Conservation (phyloP, 2,888 invertebrate genomes). For the Apodemia zela region DNA sequence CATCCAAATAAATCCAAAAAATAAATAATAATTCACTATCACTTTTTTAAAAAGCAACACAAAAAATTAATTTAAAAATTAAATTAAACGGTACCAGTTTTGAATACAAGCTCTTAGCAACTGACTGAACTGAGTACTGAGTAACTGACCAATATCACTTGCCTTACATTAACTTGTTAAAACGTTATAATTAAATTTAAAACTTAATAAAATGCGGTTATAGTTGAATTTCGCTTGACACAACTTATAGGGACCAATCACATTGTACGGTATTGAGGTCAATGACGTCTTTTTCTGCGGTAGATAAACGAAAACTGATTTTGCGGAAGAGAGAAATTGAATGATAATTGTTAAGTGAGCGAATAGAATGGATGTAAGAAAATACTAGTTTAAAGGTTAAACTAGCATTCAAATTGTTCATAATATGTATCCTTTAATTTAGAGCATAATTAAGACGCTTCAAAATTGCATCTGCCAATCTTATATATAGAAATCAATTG, state of each 20-base stretch:
- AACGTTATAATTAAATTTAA: conserved; percentile 33
- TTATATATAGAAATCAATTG: no score
- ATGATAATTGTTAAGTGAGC: conserved; percentile 33
- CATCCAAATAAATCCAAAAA: conserved; percentile 12
- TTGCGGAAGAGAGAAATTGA: conserved; percentile 49
- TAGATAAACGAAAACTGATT: conserved; percentile 49
- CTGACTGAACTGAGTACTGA: conserved; percentile 18
- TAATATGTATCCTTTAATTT: no score
- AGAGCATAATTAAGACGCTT: no score
- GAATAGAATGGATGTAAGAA: conserved; percentile 38
- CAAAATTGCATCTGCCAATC: no score
- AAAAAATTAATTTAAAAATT: neutral
- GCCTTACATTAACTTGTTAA: conserved; percentile 33
- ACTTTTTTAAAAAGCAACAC: conserved; percentile 4
- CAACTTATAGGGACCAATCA: conserved; percentile 37
- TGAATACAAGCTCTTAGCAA: conserved; percentile 5
- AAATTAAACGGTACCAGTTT: conserved; percentile 5
- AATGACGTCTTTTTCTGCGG: conserved; percentile 70
- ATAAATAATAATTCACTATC: neutral
- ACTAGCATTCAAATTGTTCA: no score
- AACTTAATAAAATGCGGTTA: neutral
- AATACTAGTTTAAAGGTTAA: neutral
- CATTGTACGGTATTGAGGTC: conserved; percentile 61
- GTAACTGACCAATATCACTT: conserved; percentile 14
- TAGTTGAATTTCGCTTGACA: conserved; percentile 29